phyloP scores from a whole-genome alignment of 2,113 vertebrate genomes.

The Cyphomyrus plagiostoma region DNA sequence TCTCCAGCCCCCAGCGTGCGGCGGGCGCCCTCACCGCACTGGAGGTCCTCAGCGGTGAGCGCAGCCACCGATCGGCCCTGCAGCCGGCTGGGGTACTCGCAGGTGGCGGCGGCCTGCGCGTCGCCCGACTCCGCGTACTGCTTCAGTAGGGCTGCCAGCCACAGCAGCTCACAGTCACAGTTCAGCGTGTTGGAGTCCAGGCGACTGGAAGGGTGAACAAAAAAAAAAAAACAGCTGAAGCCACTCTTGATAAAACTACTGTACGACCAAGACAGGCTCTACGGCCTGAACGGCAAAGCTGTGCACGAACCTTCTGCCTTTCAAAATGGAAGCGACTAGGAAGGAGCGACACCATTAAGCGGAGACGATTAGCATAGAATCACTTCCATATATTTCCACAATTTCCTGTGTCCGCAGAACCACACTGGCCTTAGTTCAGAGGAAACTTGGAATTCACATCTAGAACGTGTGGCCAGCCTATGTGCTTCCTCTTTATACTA shows the following conservation, averaged over 20 bases:
- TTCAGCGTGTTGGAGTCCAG: constrained; percentile 80
- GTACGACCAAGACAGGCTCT: too few species aligned
- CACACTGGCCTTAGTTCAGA: neutral
- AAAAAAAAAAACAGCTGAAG: neutral
- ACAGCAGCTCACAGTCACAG: constrained; percentile 93
- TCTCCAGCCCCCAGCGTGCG: neutral
- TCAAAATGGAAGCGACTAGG: neutral
- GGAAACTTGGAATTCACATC: neutral
- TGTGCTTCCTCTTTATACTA: neutral
- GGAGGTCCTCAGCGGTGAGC: constrained; percentile 85
- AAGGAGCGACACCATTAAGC: neutral
- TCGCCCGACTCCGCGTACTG: constrained; percentile 84
- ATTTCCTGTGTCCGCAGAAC: neutral
- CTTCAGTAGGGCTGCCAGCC: constrained; percentile 87
- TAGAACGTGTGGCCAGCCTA: neutral
- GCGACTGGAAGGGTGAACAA: constrained; percentile 45
- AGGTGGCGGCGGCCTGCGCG: constrained; percentile 90
- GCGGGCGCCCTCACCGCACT: constrained; percentile 72
- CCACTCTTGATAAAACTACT: neutral
- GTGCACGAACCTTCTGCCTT: neutral
- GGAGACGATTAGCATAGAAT: neutral
- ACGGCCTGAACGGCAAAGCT: neutral
- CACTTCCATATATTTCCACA: neutral
- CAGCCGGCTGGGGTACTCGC: constrained; percentile 79
- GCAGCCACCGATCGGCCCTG: constrained; percentile 92